Evolutionary conservation across 2,797 vertebrate species (phyloP), one percentile per base, ranked within the genome.

Genomic region (Apodemus agrarius): DNA sequence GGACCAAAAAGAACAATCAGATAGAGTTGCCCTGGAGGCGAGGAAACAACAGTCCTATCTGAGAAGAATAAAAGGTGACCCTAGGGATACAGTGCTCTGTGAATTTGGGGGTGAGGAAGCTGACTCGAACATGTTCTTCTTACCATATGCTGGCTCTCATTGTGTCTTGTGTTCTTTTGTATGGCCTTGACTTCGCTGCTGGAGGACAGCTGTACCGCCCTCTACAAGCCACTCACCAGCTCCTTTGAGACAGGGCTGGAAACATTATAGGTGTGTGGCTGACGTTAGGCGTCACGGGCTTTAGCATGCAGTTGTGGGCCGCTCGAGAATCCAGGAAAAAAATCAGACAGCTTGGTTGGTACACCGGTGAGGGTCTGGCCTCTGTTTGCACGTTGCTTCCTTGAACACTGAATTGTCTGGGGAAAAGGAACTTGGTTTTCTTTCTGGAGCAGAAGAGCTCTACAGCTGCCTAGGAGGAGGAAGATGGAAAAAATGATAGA

Each of bases 131-230:
- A 54, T 81, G 89, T 21, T 40, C 63, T 75, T 90, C 75, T 93
- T 86, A 96, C 93, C 89, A 93, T 63, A 80, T 0, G 16, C 76
- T 82, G 90, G n/a, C 88, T 91, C n/a, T 13, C 29, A 76, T 34
- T 46, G 16, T 5, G 52, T 80, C 87, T 57, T 24, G 49, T 21
- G 7, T 13, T 78, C 40, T 46, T 61, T 52, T 74, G 88, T 90
- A 90, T 87, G 67, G 16, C 82, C 90, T 54, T 72, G 69, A 86
- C 29, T 63, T 61, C 83, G 79, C 24, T 63, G 49, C 31, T 83
- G 72, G 89, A 93, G 59, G 6, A 9, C 40, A 82, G 84, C 81
- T 0, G 19, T 69, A 12, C n/a, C 84, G 78, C 84, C 81, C 67
- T 52, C 74, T 16, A 22, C 3, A 17, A 14, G 75, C 63, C 13